These are phyloP conservation scores for Pseudorhiza aurosa DNA, from an alignment of 30 jellyfish, hydroid and myxozoan species.

Conservation along the genomic window DNA sequence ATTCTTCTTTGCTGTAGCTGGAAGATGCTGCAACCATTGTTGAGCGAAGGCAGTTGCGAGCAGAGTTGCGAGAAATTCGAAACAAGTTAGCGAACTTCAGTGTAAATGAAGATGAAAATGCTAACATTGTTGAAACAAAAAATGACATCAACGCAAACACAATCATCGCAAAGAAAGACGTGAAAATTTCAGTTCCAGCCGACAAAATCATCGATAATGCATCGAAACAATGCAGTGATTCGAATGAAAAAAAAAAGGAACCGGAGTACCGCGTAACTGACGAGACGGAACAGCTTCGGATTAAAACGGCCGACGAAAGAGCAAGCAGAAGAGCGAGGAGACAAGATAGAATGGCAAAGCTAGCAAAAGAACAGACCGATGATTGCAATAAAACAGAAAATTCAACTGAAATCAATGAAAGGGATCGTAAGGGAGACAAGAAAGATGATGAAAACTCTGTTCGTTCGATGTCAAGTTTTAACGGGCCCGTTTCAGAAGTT, in stretches of 20 bases:
- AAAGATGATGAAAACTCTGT: background rate
- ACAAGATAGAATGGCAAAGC: slow-evolving; percentile 64
- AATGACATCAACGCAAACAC: slow-evolving; percentile 16
- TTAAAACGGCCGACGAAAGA: slow-evolving; percentile 60
- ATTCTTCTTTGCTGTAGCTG: slow-evolving; percentile 28
- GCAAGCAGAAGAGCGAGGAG: slow-evolving; percentile 70
- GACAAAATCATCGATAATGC: slow-evolving; percentile 12
- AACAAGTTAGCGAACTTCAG: slow-evolving; percentile 8
- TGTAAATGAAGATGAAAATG: slow-evolving; percentile 42
- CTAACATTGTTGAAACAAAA: slow-evolving; percentile 27
- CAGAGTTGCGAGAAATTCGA: slow-evolving; percentile 70
- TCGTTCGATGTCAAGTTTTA: background rate
- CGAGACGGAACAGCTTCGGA: slow-evolving; percentile 33
- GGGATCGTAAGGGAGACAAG: background rate
- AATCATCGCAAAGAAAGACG: slow-evolving; percentile 1
- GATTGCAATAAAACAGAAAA: slow-evolving; percentile 11
- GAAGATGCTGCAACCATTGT: slow-evolving; percentile 63
- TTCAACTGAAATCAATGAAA: background rate
- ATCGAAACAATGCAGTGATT: background rate
- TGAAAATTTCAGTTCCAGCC: background rate
- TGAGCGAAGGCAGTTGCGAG: slow-evolving; percentile 55
- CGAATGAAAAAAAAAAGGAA: slow-evolving; percentile 14
- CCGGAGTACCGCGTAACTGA: slow-evolving; percentile 51
- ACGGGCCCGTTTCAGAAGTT: background rate
- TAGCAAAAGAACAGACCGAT: slow-evolving; percentile 55